Base-by-base conservation (phyloP, 2,113 vertebrate genomes). In the Apistogramma diplotaenia region DNA sequence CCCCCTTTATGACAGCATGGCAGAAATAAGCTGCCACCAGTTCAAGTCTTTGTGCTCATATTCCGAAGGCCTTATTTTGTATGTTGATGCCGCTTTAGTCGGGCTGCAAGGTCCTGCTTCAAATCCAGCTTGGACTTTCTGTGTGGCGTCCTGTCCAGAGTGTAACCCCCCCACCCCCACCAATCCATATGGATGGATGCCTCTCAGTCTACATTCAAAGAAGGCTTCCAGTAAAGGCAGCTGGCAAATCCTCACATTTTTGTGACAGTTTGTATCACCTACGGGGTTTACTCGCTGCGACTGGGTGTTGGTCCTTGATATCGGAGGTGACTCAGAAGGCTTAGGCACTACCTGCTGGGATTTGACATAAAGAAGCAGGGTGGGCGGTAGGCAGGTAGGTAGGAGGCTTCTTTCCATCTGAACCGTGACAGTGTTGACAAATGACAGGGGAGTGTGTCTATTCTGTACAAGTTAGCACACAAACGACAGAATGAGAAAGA, bases 371-470 rank as follows among this genome's bases (percentile, higher is more conserved):
- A 89, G 51, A 72, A 71, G 60, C 21, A 21, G 18, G 67, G 82
- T 31, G 33, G 85, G 62, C 3, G 58, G 54, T 6, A 35, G 75
- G 78, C 8, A 76, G 79, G 75, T 3, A 78, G 27, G 62, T 46
- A 31, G 71, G 61, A 79, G 81, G 81, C 76, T 79, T 78, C 76
- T 72, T 81, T 81, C 85, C 72, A 92, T 85, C 79, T 18, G n/a
- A 85, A 78, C 82, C n/a, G n/a, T 85, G 87, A 90, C 87, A 89
- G 62, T 81, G 79, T 79, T 92, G 91, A 92, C 87, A 90, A 92
- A 90, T 87, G 89, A 90, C 87, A 83, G 40, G 79, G 82, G 79
- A 79, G 81, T 31, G 81, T 56, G 85, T 80, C 82, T 86, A 73
- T 79, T 79, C 61, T 81, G 54, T 71, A 70, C 8, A 37, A 74